These are phyloP conservation scores for Nephrotoma guestfalica DNA, from an alignment of 2,888 invertebrate species.

Conservation along the genomic window DNA sequence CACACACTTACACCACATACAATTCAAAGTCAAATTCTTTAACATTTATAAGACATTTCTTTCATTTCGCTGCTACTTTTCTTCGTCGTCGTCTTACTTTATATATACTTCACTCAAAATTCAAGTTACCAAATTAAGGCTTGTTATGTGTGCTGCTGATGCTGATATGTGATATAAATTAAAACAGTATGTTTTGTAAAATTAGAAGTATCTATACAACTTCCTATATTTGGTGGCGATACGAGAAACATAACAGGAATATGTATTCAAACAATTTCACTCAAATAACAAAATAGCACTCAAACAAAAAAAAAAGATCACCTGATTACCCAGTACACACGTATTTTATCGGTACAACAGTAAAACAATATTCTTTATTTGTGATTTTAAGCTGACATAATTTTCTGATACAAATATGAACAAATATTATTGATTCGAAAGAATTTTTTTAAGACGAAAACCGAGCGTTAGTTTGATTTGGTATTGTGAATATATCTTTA, in stretches of 20 bases:
- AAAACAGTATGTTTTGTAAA: not conserved
- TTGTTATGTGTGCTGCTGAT: not conserved
- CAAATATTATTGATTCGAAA: not conserved
- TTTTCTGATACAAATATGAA: not conserved
- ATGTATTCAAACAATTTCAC: not conserved
- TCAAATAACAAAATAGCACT: not conserved
- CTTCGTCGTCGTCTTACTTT: not conserved
- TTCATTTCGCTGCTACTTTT: not conserved
- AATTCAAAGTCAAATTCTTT: not conserved
- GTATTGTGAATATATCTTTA: not conserved
- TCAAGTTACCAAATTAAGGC: not conserved
- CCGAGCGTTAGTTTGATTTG: not conserved
- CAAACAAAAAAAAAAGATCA: not conserved
- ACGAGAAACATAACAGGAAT: not conserved
- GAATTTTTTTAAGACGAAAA: not conserved
- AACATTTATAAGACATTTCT: not conserved
- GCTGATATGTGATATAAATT: not conserved
- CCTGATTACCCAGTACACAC: not conserved
- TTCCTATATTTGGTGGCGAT: not conserved
- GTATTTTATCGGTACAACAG: not conserved
- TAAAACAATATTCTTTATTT: not conserved
- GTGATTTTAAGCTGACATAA: not conserved
- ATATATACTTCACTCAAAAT: not conserved
- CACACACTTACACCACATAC: not conserved
- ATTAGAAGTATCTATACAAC: not conserved